These are phyloP conservation scores for Lepidothrix coronata DNA, from an alignment of 2,113 vertebrate species.

Conservation along the genomic window DNA sequence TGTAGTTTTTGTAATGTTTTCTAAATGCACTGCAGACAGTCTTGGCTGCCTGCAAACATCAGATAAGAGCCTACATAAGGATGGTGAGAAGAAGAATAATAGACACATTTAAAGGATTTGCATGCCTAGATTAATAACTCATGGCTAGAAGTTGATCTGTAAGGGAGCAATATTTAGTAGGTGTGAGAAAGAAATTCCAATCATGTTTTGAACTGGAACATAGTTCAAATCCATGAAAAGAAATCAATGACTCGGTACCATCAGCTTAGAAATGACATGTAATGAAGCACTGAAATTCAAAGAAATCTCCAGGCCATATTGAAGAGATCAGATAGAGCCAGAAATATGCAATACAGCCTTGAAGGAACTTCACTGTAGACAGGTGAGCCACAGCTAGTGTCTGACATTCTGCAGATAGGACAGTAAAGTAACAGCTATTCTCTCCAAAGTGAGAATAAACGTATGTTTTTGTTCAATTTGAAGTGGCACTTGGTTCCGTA, in stretches of 20 bases:
- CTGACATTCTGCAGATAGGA: background rate
- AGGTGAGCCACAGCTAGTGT: background rate
- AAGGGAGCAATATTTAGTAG: background rate
- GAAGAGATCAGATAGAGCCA: conserved; percentile 17
- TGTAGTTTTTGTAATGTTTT: background rate
- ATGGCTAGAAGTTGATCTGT: background rate
- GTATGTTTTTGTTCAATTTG: background rate
- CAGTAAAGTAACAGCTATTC: background rate
- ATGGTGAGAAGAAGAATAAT: conserved; percentile 12
- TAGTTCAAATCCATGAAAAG: conserved; percentile 36
- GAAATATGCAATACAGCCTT: conserved; percentile 2
- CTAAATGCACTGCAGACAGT: background rate
- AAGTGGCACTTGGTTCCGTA: background rate
- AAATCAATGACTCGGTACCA: conserved; percentile 2
- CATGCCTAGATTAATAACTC: background rate
- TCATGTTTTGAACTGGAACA: background rate
- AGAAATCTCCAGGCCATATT: background rate
- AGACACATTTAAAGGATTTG: background rate
- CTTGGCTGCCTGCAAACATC: conserved; percentile 1
- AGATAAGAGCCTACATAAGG: background rate
- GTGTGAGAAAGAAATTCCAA: conserved; percentile 31
- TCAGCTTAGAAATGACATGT: conserved; percentile 14
- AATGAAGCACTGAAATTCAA: conserved; percentile 24
- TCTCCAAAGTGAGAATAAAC: background rate
- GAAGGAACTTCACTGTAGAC: background rate